phyloP scores from a whole-genome alignment of 1,140 invertebrate species.

The Stegodyphus dumicola region DNA sequence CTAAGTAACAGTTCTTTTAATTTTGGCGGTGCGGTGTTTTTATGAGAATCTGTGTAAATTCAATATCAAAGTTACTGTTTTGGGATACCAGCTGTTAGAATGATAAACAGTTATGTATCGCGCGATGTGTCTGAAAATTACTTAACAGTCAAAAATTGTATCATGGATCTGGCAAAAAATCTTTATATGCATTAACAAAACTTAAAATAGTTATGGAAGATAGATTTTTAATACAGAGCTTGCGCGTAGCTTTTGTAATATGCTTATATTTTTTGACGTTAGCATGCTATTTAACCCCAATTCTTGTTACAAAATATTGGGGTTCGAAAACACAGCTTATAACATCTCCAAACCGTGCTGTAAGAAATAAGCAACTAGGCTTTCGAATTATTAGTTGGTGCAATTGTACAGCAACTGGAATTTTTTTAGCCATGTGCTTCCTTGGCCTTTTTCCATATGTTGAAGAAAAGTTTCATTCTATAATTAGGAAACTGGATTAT shows the following conservation, averaged over 20 bases:
- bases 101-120: no score
- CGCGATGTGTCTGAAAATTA: no score
- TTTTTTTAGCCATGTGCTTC: slow-evolving; percentile 69
- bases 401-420: slow-evolving; percentile 68
- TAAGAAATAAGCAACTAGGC: slow-evolving; percentile 1
- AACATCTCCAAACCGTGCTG: slow-evolving; percentile 22
- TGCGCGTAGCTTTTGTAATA: slow-evolving; percentile 23
- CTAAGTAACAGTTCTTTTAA: no score
- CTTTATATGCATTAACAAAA: no score
- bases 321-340: slow-evolving; percentile 22
- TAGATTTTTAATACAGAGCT: slow-evolving; percentile 5
- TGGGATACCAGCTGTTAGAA: no score
- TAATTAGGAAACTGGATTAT: slow-evolving; percentile 55
- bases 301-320: slow-evolving; percentile 53
- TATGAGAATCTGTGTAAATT: no score
- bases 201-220: slow-evolving; percentile 18
- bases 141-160: neutral
- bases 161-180: no score
- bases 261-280: slow-evolving; percentile 50
- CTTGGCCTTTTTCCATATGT: slow-evolving; percentile 67
- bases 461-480: slow-evolving; percentile 63
- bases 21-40: no score
- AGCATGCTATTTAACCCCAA: slow-evolving; percentile 37
- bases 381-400: slow-evolving; percentile 64
- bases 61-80: no score